Conservation (phyloP, 2,113 vertebrate species). For the Indri indri region DNA sequence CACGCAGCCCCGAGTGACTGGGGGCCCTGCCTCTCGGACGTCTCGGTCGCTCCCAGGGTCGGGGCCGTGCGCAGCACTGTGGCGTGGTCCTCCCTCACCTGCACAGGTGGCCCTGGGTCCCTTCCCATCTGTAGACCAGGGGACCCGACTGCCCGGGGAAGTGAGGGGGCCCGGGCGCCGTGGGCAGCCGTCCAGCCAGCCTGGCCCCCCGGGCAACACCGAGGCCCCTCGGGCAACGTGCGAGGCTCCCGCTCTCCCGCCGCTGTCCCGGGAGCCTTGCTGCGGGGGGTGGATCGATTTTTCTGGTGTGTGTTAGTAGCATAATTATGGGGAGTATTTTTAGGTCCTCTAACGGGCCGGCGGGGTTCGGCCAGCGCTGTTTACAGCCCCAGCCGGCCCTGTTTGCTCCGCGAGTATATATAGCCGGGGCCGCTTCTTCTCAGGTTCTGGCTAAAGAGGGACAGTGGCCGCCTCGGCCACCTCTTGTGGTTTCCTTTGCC, state of each 20-base stretch:
- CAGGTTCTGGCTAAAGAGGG: conserved; percentile 1
- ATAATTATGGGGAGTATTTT: conserved; percentile 75
- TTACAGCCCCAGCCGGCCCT: conserved; percentile 59
- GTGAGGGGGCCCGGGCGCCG: rapidly evolving
- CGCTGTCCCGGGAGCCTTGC: neutral
- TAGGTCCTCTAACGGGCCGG: conserved; percentile 13
- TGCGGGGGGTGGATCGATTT: conserved; percentile 19
- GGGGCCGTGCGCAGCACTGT: neutral
- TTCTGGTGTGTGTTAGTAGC: conserved; percentile 70
- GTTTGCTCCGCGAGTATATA: conserved; percentile 66
- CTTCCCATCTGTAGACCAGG: neutral
- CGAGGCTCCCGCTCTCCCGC: neutral
- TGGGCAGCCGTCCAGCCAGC: neutral
- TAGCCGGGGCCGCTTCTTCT: conserved; percentile 23
- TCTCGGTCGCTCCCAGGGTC: neutral
- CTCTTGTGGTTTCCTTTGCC: conserved; percentile 82
- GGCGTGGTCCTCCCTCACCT: rapidly evolving
- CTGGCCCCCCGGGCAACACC: neutral
- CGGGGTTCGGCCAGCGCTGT: neutral
- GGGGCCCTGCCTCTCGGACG: neutral
- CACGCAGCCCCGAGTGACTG: rapidly evolving
- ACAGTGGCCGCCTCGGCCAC: conserved; percentile 8
- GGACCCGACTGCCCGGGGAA: neutral
- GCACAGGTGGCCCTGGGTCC: neutral
- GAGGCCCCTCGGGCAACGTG: neutral